phyloP scores from a whole-genome alignment of 2,113 vertebrate species.

The Rhineura floridana region DNA sequence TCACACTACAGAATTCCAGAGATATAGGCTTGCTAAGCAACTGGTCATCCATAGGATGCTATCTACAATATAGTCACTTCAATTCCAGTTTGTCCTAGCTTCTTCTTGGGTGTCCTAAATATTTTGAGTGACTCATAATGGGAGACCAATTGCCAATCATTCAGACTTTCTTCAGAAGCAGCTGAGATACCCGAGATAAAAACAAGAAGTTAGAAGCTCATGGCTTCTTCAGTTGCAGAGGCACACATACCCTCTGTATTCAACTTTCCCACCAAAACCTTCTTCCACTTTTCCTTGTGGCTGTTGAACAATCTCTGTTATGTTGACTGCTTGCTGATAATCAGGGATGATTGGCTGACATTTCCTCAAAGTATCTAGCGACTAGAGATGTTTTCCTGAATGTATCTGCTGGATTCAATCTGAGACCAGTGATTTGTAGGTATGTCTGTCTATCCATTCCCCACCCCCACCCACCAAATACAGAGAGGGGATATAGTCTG shows the following conservation, averaged over 20 bases:
- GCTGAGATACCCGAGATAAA: background rate
- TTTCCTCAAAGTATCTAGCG: background rate
- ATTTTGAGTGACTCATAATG: background rate
- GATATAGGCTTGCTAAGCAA: conserved; percentile 16
- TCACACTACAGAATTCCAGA: too few species aligned
- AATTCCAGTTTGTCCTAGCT: conserved; percentile 20
- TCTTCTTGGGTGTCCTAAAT: background rate
- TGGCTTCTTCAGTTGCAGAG: background rate
- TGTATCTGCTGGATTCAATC: background rate
- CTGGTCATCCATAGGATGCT: background rate
- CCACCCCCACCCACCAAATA: too few species aligned
- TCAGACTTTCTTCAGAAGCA: too few species aligned
- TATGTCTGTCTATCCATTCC: background rate
- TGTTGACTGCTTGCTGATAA: background rate
- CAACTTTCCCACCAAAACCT: background rate
- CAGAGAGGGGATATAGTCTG: background rate
- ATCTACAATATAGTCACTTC: conserved; percentile 17
- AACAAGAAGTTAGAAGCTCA: background rate
- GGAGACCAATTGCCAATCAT: too few species aligned
- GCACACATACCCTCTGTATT: background rate
- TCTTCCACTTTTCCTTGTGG: background rate
- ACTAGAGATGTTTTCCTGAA: background rate
- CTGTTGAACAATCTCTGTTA: background rate
- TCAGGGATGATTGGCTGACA: background rate
- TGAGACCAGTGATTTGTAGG: background rate